phyloP scores from a whole-genome alignment of 1,140 invertebrate genomes.

The Drosophila suzukii region DNA sequence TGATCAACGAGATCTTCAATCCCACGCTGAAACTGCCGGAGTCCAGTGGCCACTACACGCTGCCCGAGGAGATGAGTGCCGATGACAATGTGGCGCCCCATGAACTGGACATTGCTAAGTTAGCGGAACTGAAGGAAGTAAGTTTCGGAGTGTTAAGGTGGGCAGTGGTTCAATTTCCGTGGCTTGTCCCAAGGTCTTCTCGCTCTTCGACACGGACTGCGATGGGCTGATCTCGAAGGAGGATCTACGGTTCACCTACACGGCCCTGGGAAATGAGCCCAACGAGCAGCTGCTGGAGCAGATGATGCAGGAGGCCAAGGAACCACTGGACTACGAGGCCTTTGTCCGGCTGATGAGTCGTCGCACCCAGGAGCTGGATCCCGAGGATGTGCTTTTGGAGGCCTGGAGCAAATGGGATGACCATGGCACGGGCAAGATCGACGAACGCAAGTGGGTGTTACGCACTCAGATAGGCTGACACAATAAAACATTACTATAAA shows the following conservation, averaged over 20 bases:
- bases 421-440: slow-evolving; percentile 86
- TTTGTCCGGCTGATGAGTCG: slow-evolving; percentile 87
- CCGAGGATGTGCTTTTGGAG: slow-evolving; percentile 86
- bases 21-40: slow-evolving; percentile 76
- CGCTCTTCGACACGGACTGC: slow-evolving; percentile 86
- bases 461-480: not conserved
- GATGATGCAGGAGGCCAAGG: slow-evolving; percentile 87
- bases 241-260: slow-evolving; percentile 86
- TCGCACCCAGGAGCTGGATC: slow-evolving; percentile 86
- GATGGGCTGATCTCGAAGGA: slow-evolving; percentile 87
- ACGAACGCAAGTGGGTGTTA: slow-evolving; percentile 86
- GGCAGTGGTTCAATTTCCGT: not conserved
- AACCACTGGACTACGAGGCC: slow-evolving; percentile 87
- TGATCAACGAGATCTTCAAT: slow-evolving; percentile 85
- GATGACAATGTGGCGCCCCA: slow-evolving; percentile 84
- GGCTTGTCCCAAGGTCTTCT: slow-evolving; percentile 85
- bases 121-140: slow-evolving; percentile 86
- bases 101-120: slow-evolving; percentile 86
- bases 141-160: not conserved
- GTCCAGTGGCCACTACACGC: slow-evolving; percentile 84
- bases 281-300: slow-evolving; percentile 85
- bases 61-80: slow-evolving; percentile 86
- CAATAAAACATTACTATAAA: not conserved
- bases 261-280: slow-evolving; percentile 86
- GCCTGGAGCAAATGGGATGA: slow-evolving; percentile 87